Base-by-base conservation (phyloP, 2,888 invertebrate genomes). In the Andrena minutula region DNA sequence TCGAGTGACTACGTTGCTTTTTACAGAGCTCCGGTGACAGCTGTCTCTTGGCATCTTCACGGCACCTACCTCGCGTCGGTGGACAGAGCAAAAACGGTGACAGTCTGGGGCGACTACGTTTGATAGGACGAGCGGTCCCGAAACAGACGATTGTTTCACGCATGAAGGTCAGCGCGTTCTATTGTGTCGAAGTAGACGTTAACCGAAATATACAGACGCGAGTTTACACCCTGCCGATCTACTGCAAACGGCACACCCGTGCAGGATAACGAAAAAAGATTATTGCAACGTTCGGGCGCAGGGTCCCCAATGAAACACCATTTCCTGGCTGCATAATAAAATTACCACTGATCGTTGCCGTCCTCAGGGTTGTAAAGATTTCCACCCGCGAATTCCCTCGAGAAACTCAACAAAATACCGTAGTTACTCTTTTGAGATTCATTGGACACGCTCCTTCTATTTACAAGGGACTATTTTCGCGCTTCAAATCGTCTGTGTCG, bases 31-130 rank as follows among this genome's bases (percentile, higher is more conserved):
- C 96, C 97, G 58, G 97, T 98, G 79, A 97, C 97, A 80, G 98
- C 98, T 56, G 98, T 98, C 56, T 96, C 97, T 61, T 98, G 98
- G 98, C 97, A 97, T 93, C 97, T 98, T 6, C 97, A 97, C 92
- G 97, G 97, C 60, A 96, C 96, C 64, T 96, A 96, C 79, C 94
- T 98, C 74, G 97, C 97, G 70, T 97, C 97, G 58, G 98, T 98
- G 87, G 98, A 98, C 94, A 96, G 97, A 87, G 95, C 96, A 89
- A 98, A 97, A 94, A 96, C 96, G 88, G 97, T 97, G 75, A 95
- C 97, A 83, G 95, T 98, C 82, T 98, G 98, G 97, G 96, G 96
- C 58, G 97, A 97, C 79, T 89, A 93, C 91, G 95, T 94, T 87
- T 95, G 93, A 94, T 89, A 91, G 84, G 89, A 89, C 68, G 84